Conservation (phyloP, 2,113 vertebrate species). For the Caranx ignobilis region DNA sequence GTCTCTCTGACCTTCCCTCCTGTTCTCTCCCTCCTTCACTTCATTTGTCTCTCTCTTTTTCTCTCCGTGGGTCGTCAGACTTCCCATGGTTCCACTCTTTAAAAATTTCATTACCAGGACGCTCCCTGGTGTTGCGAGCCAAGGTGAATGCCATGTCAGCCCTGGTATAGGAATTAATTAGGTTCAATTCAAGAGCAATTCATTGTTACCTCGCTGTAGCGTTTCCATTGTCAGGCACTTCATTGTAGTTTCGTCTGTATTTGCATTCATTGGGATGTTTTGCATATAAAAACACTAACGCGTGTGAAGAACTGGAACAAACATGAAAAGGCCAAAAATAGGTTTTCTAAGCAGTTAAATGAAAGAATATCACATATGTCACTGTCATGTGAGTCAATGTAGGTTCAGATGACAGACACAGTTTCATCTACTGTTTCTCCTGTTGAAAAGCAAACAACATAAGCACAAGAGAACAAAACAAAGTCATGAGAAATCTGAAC, state of each 20-base stretch:
- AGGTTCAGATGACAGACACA: background rate
- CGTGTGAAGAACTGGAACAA: conserved; percentile 21
- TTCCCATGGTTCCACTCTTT: conserved; percentile 53
- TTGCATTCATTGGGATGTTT: conserved; percentile 12
- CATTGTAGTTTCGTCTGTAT: background rate
- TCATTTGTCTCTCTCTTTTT: conserved; percentile 5
- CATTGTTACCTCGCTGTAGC: conserved; percentile 20
- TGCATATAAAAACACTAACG: conserved; percentile 2
- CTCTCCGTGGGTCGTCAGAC: conserved; percentile 42
- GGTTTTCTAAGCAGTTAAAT: background rate
- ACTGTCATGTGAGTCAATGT: background rate
- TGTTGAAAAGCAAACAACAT: too few relatives aligned
- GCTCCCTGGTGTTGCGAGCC: conserved; percentile 48
- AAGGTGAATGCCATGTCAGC: conserved; percentile 57
- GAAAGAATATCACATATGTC: background rate
- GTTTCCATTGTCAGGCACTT: conserved; percentile 19
- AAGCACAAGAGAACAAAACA: too few relatives aligned
- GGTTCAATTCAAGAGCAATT: conserved; percentile 37
- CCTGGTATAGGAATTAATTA: conserved; percentile 60
- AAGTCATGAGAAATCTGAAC: too few relatives aligned
- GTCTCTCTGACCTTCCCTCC: conserved; percentile 49
- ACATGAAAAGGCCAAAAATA: conserved; percentile 7
- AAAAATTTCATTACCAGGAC: conserved; percentile 63
- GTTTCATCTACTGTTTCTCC: background rate
- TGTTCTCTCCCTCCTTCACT: background rate